These are phyloP conservation scores for Acomys russatus DNA, from an alignment of 2,797 vertebrate genomes.

Conservation along the genomic window DNA sequence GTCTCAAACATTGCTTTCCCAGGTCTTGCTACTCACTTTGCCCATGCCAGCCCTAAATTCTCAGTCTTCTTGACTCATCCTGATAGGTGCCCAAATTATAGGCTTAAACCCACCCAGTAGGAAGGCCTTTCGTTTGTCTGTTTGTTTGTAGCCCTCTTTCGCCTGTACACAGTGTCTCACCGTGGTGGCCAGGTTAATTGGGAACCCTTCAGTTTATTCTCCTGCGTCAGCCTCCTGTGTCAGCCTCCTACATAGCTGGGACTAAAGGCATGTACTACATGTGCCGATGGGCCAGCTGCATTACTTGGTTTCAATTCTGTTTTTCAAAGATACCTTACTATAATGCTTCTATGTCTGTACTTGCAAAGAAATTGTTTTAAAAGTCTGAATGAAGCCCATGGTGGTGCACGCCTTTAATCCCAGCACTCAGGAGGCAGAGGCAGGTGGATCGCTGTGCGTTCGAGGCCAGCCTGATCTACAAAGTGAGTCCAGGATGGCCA, in stretches of 20 bases:
- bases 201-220: not conserved
- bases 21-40: not conserved
- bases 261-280: not conserved
- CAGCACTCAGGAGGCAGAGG: too few species aligned
- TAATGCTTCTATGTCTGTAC: not conserved
- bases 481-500: too few species aligned
- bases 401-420: too few species aligned
- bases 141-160: not conserved
- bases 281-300: not conserved
- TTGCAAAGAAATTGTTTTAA: not conserved
- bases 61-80: not conserved
- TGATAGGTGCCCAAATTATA: not conserved
- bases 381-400: constrained; percentile 1
- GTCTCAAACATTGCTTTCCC: not conserved
- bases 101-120: not conserved
- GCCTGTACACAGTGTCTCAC: not conserved
- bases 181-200: not conserved
- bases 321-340: constrained; percentile 26
- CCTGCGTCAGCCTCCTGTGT: not conserved
- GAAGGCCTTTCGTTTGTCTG: not conserved
- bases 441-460: too few species aligned
- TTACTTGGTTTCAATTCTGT: constrained; percentile 8
- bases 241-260: not conserved
- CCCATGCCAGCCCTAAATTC: not conserved
- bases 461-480: too few species aligned